Evolutionary conservation across 1,140 invertebrate genomes (phyloP).

Genomic region (Drosophila leontia): DNA sequence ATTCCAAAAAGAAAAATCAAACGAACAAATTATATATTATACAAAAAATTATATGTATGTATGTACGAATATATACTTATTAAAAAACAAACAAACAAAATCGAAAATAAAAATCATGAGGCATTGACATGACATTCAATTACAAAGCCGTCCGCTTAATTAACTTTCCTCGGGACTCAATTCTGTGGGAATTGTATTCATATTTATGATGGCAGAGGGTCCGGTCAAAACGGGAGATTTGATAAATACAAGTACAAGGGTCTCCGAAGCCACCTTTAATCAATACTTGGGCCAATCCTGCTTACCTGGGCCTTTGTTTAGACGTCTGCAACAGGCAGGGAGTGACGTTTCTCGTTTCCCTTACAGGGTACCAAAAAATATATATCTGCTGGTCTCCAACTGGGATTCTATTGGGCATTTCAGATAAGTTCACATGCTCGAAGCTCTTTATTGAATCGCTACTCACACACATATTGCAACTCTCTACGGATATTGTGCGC

Average conservation of each 20-base stretch:
- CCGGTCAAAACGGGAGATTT: background rate
- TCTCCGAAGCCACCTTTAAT: conserved; percentile 37
- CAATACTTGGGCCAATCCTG: conserved; percentile 20
- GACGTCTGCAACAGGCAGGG: conserved; percentile 27
- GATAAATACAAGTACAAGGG: conserved; percentile 16
- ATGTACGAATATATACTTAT: conserved; percentile 73
- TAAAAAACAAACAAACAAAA: conserved; percentile 28
- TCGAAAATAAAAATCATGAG: conserved; percentile 57
- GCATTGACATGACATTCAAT: conserved; percentile 77
- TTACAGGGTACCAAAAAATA: conserved; percentile 2
- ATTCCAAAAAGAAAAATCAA: conserved; percentile 38
- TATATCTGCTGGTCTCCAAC: background rate
- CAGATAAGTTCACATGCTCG: background rate
- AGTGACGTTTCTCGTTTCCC: background rate
- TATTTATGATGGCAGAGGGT: conserved; percentile 2
- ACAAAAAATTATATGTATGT: conserved; percentile 59
- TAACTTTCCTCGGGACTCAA: conserved; percentile 19
- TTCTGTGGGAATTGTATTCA: conserved; percentile 11
- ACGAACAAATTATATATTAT: conserved; percentile 56
- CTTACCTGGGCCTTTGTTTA: background rate
- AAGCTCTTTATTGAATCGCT: conserved; percentile 33
- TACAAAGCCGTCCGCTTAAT: conserved; percentile 27
- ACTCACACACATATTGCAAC: conserved; percentile 7
- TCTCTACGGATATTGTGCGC: conserved; percentile 20
- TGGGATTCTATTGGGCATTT: background rate